Percentiles rank a stretch among this genome's conserved stretches.
Conservation (phyloP, 37 sponge, comb jelly and placozoan species). For the Eunapius fragilis region DNA sequence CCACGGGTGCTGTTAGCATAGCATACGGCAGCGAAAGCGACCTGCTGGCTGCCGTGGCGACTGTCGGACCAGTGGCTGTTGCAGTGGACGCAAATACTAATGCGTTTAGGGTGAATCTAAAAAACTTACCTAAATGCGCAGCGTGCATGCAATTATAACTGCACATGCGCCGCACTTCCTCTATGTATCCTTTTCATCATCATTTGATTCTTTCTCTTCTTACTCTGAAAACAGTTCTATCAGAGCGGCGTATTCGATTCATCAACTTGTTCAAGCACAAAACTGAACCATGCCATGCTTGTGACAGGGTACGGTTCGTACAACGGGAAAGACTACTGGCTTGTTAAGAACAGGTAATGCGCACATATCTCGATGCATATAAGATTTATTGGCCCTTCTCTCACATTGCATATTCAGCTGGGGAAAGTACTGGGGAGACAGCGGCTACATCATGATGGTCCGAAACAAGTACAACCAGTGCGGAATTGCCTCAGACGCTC, state of each 20-base stretch:
- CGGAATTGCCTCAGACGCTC: not conserved
- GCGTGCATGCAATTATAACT: not conserved
- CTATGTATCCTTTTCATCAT: not conserved
- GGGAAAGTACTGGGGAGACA: not conserved
- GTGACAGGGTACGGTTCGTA: conserved; percentile 55
- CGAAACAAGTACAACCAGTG: not conserved
- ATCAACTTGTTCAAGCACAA: conserved; percentile 46
- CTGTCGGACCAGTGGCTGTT: conserved; percentile 45
- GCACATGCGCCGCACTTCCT: not conserved
- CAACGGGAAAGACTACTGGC: conserved; percentile 53
- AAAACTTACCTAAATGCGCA: too few species aligned
- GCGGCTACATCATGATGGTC: not conserved
- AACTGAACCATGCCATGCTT: conserved; percentile 57
- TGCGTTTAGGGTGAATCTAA: conserved; percentile 42
- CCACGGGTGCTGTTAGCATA: conserved; percentile 33
- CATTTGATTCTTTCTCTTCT: too few species aligned
- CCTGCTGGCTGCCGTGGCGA: conserved; percentile 45
- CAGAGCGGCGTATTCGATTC: conserved; percentile 55
- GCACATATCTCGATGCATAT: too few species aligned
- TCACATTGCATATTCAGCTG: not conserved
- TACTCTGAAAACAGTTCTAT: too few species aligned
- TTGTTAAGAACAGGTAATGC: conserved; percentile 62
- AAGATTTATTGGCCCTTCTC: too few species aligned
- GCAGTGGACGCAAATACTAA: conserved; percentile 48
- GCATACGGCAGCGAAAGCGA: conserved; percentile 25